Base-by-base conservation (phyloP, 2,113 vertebrate species). In the Corydoras sp. region DNA sequence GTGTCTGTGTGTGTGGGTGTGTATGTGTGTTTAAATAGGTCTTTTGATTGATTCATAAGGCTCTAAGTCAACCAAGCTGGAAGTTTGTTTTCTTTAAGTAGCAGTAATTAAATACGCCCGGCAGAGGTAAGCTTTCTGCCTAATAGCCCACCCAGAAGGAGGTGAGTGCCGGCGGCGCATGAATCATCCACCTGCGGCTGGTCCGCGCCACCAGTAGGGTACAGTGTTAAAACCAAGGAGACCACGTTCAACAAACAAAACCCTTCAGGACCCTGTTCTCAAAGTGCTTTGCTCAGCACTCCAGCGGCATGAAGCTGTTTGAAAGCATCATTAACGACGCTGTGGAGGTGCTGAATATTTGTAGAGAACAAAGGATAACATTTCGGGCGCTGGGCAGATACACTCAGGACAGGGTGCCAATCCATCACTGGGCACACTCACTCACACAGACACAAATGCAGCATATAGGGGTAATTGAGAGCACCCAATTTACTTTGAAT, bases 91-190 rank as follows among this genome's bases (percentile, higher is more conserved):
- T 63, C 54, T 66, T 71, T 58, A 67, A 68, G 69, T 68, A 72
- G 63, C 18, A 59, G 60, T 78, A 73, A 62, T 50, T 56, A 43
- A 65, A 67, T 29, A 74, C 49, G 48, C n/a, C 71, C 18, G 58
- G 71, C 59, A 81, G 79, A 75, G 24, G 49, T 62, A 32, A 73
- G 58, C 68, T 74, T 54, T 76, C 65, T 76, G 65, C 76, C 58
- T 82, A 84, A 82, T 78, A 78, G 81, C 74, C 83, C 80, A 84
- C 81, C 84, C 73, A 81, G 74, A 80, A 78, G 76, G 69, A 50
- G 2, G 13, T 59, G 51, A 69, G 66, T 65, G 62, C 70, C 71
- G 7, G 79, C 75, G 69, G 72, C 29, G 51, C 71, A 85, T 82
- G 79, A 86, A 81, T 84, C 80, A 85, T 77, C 59, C 64, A 55